These are phyloP conservation scores for Drosophila stalkeri DNA, from an alignment of 2,888 invertebrate species.

Conservation along the genomic window DNA sequence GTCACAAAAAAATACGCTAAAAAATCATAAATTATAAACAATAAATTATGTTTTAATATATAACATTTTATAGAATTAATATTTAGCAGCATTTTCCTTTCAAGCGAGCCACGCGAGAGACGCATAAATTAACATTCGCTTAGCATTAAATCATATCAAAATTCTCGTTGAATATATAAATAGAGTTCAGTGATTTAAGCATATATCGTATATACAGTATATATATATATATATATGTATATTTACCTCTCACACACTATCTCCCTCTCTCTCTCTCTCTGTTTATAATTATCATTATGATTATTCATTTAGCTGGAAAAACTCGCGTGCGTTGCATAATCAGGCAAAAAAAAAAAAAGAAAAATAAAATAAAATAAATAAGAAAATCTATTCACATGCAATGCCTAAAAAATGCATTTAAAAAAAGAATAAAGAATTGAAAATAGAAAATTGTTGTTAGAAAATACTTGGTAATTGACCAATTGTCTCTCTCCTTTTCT, in stretches of 20 bases:
- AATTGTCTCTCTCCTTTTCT: constrained; percentile 23
- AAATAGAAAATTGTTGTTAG: constrained; percentile 13
- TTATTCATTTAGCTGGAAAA: constrained; percentile 49
- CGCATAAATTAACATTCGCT: constrained; percentile 74
- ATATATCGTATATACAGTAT: constrained; percentile 5
- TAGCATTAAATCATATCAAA: constrained; percentile 68
- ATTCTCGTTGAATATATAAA: constrained; percentile 46
- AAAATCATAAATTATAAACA: constrained; percentile 74
- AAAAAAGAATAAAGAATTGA: constrained; percentile 27
- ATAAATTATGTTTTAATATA: constrained; percentile 76
- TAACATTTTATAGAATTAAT: constrained; percentile 58
- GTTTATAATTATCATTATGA: constrained; percentile 37
- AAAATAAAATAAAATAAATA: not conserved
- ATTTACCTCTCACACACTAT: constrained; percentile 16
- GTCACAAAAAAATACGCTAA: constrained; percentile 3
- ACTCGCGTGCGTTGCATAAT: constrained; percentile 56
- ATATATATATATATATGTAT: not conserved
- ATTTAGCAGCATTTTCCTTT: constrained; percentile 42
- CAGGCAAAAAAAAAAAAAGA: constrained; percentile 1
- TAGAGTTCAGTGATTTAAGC: constrained; percentile 26
- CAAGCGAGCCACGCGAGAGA: constrained; percentile 68
- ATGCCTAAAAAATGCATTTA: constrained; percentile 28
- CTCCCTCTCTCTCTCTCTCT: not conserved
- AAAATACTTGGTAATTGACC: constrained; percentile 24
- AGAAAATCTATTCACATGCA: constrained; percentile 32